A percentile compares a stretch with the other conserved stretches of the same genome.
Conservation (phyloP, 2,888 invertebrate genomes). For the Tribolium freemani region DNA sequence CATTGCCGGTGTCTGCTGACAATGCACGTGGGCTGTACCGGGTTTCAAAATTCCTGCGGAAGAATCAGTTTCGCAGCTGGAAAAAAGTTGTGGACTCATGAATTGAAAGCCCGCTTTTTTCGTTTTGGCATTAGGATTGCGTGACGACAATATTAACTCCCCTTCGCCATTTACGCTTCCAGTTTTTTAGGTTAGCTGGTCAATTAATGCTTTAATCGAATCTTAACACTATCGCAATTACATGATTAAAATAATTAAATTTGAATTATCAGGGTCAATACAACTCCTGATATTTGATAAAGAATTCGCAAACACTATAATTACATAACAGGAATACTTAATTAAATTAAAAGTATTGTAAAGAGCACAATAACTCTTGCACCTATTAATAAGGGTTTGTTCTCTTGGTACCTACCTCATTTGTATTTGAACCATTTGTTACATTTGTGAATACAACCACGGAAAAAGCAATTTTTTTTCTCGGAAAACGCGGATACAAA, state of each 20-base stretch:
- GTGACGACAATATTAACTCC: conserved; percentile 40
- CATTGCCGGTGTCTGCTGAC: neutral
- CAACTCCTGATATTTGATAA: no score
- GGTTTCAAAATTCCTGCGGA: neutral
- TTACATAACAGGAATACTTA: no score
- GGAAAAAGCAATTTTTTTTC: no score
- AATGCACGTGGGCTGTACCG: neutral
- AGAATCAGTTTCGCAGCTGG: neutral
- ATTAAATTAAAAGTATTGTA: no score
- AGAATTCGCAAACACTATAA: no score
- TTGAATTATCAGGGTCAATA: neutral
- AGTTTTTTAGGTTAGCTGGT: conserved; percentile 43
- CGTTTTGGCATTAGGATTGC: conserved; percentile 20
- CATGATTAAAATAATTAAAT: neutral
- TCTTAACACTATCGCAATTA: neutral
- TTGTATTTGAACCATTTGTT: no score
- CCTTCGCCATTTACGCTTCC: conserved; percentile 35
- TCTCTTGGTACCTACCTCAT: no score
- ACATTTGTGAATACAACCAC: no score
- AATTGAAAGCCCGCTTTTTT: neutral
- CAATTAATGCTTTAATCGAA: conserved; percentile 6
- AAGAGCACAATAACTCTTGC: no score
- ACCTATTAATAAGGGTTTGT: no score
- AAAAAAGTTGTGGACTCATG: neutral
- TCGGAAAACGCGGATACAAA: no score